Evolutionary conservation across 2,797 vertebrate genomes (phyloP), one percentile per base, ranked within the genome.

Genomic region (Gadopsis bispinosus): DNA sequence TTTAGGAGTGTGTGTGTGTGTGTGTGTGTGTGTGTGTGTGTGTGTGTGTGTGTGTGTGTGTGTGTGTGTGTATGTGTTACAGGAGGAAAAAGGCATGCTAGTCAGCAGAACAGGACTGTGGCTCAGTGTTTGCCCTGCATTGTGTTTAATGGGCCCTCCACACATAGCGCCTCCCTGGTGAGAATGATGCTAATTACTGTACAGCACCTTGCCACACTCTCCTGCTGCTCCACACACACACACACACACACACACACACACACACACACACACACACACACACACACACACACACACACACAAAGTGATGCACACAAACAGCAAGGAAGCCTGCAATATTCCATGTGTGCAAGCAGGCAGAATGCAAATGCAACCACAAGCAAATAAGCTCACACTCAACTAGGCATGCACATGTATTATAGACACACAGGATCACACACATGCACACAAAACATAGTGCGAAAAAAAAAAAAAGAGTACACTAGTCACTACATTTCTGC

Each of bases 121-220:
- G 80, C 69, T 87, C 77, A 69, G 55, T 80, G 81, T 84, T 87
- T 90, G 88, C 79, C 83, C 87, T 77, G 79, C 87, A 75, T 88
- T 89, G 89, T 91, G 89, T 89, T 92, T 92, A 92, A 93, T 92
- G 88, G 88, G 74, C 54, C 77, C 82, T 90, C 84, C 83, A 76
- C 79, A 88, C 88, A 85, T 35, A 65, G 69, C 45, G 55, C 75
- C 81, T 89, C 89, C 90, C 91, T 56, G 70, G 87, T 88, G 91
- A 91, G 84, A 83, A 83, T 59, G 50, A 87, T 89, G 88, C 88
- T 94, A 94, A 94, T 94, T 94, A 90, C 73, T 75, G 78, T 85
- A 77, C 79, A 88, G 79, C 88, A 84, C 85, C 82, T 85, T 81
- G 75, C 80, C 71, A 70, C 79, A 77, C 75, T 55, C 61, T 73